phyloP scores from a whole-genome alignment of 2,797 vertebrate genomes.

The Pangasius sanitwongsei region DNA sequence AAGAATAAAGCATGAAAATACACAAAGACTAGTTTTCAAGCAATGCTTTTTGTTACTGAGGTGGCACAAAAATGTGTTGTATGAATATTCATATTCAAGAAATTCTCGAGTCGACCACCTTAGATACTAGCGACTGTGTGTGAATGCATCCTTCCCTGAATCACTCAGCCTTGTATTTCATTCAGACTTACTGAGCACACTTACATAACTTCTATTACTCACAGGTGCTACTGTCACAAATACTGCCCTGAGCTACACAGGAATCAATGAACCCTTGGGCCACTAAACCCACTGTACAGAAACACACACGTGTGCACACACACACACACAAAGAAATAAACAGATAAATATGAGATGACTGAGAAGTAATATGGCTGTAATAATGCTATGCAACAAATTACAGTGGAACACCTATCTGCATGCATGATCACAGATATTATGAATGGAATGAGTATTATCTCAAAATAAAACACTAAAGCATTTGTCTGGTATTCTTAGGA shows the following conservation, averaged over 20 bases:
- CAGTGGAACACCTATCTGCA: neutral
- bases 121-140: neutral
- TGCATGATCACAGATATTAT: neutral
- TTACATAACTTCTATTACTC: slow-evolving; percentile 17
- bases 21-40: neutral
- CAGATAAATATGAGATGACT: neutral
- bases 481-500: neutral
- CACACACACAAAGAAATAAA: neutral
- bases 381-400: neutral
- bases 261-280: slow-evolving; percentile 23
- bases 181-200: slow-evolving; percentile 23
- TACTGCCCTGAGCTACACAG: slow-evolving; percentile 8
- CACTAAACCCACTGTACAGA: neutral
- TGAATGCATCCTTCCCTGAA: neutral
- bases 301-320: neutral
- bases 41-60: too few species aligned
- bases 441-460: neutral
- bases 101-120: neutral
- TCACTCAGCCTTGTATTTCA: neutral
- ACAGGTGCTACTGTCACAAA: neutral
- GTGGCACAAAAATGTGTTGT: too few species aligned
- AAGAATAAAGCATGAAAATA: neutral
- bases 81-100: neutral
- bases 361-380: neutral
- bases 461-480: neutral